Conservation (phyloP, 1,140 invertebrate genomes). For the Acromyrmex charruanus region DNA sequence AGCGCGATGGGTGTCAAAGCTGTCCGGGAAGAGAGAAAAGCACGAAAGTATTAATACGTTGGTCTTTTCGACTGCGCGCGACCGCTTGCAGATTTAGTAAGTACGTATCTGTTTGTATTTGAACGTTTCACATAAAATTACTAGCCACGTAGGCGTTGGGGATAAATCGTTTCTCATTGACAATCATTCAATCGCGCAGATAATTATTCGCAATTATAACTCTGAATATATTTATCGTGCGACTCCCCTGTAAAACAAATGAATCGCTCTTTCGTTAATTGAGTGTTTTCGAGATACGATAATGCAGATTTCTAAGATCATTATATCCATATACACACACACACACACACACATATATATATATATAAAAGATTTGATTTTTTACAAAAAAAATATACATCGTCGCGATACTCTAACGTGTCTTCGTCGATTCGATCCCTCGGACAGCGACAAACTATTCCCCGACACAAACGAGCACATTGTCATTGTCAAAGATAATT, state of each 20-base stretch:
- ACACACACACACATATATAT: background rate
- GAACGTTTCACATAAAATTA: conserved; percentile 54
- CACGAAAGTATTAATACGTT: conserved; percentile 66
- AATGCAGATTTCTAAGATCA: background rate
- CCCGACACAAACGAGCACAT: conserved; percentile 7
- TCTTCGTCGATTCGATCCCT: conserved; percentile 10
- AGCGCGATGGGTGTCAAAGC: conserved; percentile 61
- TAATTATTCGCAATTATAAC: background rate
- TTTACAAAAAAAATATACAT: background rate
- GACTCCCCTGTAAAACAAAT: background rate
- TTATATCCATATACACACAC: background rate
- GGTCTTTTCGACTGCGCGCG: conserved; percentile 64
- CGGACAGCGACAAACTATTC: conserved; percentile 24
- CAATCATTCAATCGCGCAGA: background rate
- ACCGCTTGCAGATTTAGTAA: conserved; percentile 67
- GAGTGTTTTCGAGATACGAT: background rate
- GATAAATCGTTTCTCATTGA: conserved; percentile 15
- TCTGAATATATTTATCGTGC: background rate
- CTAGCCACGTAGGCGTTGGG: conserved; percentile 42
- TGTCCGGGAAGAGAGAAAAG: conserved; percentile 65
- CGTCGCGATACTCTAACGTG: background rate
- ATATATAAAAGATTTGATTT: background rate
- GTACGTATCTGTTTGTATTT: conserved; percentile 68
- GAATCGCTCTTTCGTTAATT: conserved; percentile 26
- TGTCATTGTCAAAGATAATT: conserved; percentile 30